Percentiles rank a stretch among this genome's conserved stretches.
Conservation (phyloP, 2,888 invertebrate species). For the Oscheius onirici region DNA sequence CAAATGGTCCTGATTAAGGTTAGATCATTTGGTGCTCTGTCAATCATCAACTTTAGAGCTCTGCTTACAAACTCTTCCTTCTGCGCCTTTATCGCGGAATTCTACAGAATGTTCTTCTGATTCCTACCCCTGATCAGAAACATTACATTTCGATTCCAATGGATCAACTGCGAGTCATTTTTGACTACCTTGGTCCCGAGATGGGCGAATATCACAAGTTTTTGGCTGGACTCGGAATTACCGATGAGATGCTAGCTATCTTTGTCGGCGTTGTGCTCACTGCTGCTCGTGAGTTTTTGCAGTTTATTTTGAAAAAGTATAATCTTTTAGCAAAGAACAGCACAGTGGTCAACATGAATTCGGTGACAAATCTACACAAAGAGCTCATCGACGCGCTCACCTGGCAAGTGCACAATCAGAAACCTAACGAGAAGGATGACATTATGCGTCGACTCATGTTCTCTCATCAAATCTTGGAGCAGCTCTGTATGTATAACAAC, state of each 20-base stretch:
- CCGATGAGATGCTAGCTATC: constrained; percentile 36
- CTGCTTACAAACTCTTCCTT: constrained; percentile 35
- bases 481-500: constrained; percentile 7
- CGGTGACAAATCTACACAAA: constrained; percentile 1
- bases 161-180: constrained; percentile 5
- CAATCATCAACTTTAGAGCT: constrained; percentile 19
- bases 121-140: background rate
- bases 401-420: background rate
- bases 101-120: constrained; percentile 34
- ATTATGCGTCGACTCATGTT: constrained; percentile 16
- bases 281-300: constrained; percentile 28
- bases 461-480: background rate
- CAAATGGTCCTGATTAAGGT: constrained; percentile 39
- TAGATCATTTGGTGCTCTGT: background rate
- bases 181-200: background rate
- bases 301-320: background rate
- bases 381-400: background rate
- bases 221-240: constrained; percentile 14
- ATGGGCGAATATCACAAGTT: background rate
- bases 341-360: background rate
- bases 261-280: constrained; percentile 34
- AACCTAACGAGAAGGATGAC: constrained; percentile 19
- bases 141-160: constrained; percentile 8
- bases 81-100: constrained; percentile 37
- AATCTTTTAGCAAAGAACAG: background rate